Evolutionary conservation across 2,113 vertebrate species (phyloP), one percentile per base, ranked within the genome.

Genomic region (Tychaedon coryphoeus): DNA sequence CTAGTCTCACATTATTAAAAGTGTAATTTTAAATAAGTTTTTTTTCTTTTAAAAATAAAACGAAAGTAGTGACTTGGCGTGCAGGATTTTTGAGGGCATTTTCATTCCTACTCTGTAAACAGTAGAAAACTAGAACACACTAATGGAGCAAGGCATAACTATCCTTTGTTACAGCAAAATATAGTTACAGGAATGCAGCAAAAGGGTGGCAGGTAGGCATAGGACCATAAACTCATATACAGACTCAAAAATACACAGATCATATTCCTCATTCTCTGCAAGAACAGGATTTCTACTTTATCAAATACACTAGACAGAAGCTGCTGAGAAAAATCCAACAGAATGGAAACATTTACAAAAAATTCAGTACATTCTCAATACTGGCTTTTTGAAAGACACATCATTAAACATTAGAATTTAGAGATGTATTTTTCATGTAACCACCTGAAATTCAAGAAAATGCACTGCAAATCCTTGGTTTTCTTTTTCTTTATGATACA

Each of bases 61-160:
- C 19, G 29, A 69, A 69, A 86, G 12, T 0, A 70, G 38, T 58
- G 47, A 91, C 56, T 33, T 69, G 22, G 16, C 14, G 3, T 43
- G 38, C 5, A 73, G 60, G 18, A 70, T 53, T 79, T 78, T 72
- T 51, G 22, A 80, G 48, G 38, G 50, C 18, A 16, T 70, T 81
- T 62, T 9, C 0, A 0, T 4, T 26, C 19, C 18, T 42, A 43
- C n/a, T 47, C 40, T 22, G 29, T 34, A 77, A 84, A 77, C 9
- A 60, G 26, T 1, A 66, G 36, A 71, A 85, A 33, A 66, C 42
- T 20, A 74, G 18, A 80, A 65, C 13, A 65, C 10, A 45, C 9
- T 8, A 83, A 65, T 5, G 66, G 29, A 65, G 20, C 10, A 70
- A 83, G 51, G 50, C 4, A 6, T 25, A 88, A 42, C 14, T 60